Evolutionary conservation across 2,113 vertebrate genomes (phyloP).

Genomic region (Triplophysa dalaica): DNA sequence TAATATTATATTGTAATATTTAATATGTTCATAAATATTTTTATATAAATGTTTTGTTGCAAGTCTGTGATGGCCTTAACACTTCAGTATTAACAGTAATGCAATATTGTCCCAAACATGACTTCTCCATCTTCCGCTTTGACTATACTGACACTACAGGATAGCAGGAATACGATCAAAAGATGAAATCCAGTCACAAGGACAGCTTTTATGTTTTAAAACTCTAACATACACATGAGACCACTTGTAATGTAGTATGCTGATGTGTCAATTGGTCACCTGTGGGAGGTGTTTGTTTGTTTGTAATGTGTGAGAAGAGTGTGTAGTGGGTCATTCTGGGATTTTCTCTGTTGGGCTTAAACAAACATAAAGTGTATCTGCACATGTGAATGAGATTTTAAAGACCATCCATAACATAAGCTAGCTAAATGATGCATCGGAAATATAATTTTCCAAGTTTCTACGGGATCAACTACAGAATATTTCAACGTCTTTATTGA

Average conservation of each 20-base stretch:
- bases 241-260: neutral
- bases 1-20: too few relatives aligned
- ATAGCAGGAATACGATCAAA: neutral
- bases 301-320: conserved; percentile 11
- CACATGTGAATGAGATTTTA: neutral
- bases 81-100: neutral
- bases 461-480: too few relatives aligned
- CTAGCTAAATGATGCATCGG: neutral
- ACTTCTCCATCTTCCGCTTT: neutral
- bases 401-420: neutral
- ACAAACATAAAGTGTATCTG: neutral
- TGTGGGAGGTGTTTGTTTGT: conserved; percentile 1
- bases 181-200: neutral
- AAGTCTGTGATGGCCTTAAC: neutral
- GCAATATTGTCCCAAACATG: neutral
- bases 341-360: neutral
- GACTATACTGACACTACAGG: neutral
- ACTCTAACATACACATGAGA: neutral
- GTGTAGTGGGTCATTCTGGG: neutral
- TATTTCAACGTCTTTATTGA: neutral
- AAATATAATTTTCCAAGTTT: neutral
- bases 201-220: conserved; percentile 2
- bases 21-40: too few relatives aligned
- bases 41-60: too few relatives aligned
- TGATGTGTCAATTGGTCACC: neutral